Base-by-base conservation (phyloP, 1,140 invertebrate species). In the Atta texana region DNA sequence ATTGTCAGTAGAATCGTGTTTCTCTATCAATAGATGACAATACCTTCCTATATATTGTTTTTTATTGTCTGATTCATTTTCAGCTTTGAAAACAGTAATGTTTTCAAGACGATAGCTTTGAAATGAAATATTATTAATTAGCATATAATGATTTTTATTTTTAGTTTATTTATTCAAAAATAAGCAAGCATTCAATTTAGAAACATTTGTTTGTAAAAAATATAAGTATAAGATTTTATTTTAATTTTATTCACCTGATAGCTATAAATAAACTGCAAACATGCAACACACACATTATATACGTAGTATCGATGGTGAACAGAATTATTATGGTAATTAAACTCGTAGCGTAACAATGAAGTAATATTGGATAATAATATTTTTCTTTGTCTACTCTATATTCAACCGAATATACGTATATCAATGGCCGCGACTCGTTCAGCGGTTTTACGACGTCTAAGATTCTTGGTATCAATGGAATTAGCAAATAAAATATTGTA, bases 301-400 rank as follows among this genome's bases (percentile, higher is more conserved):
- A 80, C 4, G 28, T 80, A 0, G 18, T 69, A 34, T 80, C 77
- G 28, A 66, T 55, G 6, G 77, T 53, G 16, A 86, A 31, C 24
- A 86, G 10, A 3, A 81, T 85, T 24, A 31, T 34, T 12, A 78
- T 24, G 6, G 80, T 57, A 44, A 10, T 55, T 6, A 39, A 28
- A 49, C 16, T 81, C 10, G 14, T 10, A 1, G 75, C 16, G 1
- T 12, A 63, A 5, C 12, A 7, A 24, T 89, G 85, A 3, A 80
- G 12, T 1, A 81, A 8, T 7, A 91, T 86, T 7, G 28, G 53
- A 39, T 64, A 84, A 69, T 86, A 91, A 63, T 88, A 87, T 18
- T 90, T 74, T 0, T 89, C 78, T 44, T 64, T 59, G 21, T 89
- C 61, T 7, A 91, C 44, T 53, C 34, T 85, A 31, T 88, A 89